phyloP scores from a whole-genome alignment of 92 coral and sea anemone genomes.

The Porites evermanni region DNA sequence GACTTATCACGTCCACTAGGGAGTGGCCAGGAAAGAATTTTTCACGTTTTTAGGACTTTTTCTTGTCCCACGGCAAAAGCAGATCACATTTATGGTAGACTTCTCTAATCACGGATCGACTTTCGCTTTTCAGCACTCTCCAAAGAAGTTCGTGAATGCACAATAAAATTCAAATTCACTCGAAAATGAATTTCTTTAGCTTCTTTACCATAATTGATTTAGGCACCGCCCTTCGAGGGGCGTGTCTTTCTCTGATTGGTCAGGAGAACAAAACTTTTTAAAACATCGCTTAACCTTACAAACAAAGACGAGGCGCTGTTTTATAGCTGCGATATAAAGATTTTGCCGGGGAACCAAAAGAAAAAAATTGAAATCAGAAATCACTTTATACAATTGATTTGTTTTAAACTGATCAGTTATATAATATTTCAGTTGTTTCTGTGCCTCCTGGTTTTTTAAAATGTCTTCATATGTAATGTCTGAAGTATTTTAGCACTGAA shows the following conservation, averaged over 20 bases:
- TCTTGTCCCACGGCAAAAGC: neutral
- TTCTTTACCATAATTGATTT: too few species aligned
- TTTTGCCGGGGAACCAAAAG: neutral
- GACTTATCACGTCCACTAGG: conserved; percentile 50
- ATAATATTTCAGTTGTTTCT: neutral
- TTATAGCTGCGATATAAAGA: neutral
- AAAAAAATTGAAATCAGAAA: neutral
- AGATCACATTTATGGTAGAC: neutral
- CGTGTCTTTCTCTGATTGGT: conserved; percentile 51
- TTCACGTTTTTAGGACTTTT: conserved; percentile 3
- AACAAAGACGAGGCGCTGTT: conserved; percentile 5
- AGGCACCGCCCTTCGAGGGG: conserved; percentile 52
- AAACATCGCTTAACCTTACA: neutral
- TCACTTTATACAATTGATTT: neutral
- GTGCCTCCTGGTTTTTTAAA: neutral
- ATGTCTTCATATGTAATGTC: neutral
- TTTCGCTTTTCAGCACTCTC: neutral
- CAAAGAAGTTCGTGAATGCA: neutral
- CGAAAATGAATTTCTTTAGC: neutral
- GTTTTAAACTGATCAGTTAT: neutral
- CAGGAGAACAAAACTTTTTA: conserved; percentile 1
- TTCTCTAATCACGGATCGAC: neutral
- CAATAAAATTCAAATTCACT: neutral
- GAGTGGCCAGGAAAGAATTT: conserved; percentile 40
- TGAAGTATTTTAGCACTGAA: neutral